These are phyloP conservation scores for Aeoliscus strigatus DNA, from an alignment of 2,797 vertebrate genomes.

Conservation along the genomic window DNA sequence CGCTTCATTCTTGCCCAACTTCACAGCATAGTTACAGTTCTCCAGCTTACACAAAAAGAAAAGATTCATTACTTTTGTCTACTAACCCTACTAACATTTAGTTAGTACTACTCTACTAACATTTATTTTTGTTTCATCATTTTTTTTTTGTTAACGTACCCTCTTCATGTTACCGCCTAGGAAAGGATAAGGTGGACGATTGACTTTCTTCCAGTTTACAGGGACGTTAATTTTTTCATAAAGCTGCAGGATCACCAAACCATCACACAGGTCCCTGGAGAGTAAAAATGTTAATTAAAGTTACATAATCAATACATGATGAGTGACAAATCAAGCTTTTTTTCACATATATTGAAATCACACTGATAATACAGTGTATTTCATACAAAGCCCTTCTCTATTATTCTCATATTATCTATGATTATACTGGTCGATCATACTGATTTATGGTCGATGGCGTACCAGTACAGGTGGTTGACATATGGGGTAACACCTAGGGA, in stretches of 20 bases:
- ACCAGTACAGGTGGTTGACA: conserved; percentile 94
- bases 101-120: too few relatives aligned
- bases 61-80: not conserved
- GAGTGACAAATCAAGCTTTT: too few relatives aligned
- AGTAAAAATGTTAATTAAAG: conserved; percentile 12
- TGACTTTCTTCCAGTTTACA: conserved; percentile 87
- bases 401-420: too few relatives aligned
- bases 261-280: conserved; percentile 86
- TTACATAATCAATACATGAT: too few relatives aligned
- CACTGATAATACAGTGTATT: too few relatives aligned
- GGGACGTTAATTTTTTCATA: conserved; percentile 84
- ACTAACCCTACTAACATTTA: too few relatives aligned
- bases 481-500: conserved; percentile 88
- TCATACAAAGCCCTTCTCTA: too few relatives aligned
- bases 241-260: conserved; percentile 89
- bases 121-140: not conserved
- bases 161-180: conserved; percentile 93
- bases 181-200: conserved; percentile 84
- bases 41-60: conserved; percentile 79
- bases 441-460: conserved; percentile 27
- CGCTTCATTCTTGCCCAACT: conserved; percentile 83
- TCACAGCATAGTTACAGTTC: conserved; percentile 97
- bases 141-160: conserved; percentile 25
- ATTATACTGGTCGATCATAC: not conserved
- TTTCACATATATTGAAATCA: too few relatives aligned